phyloP scores from a whole-genome alignment of 2,888 invertebrate species.

The Cosmia trapezina region DNA sequence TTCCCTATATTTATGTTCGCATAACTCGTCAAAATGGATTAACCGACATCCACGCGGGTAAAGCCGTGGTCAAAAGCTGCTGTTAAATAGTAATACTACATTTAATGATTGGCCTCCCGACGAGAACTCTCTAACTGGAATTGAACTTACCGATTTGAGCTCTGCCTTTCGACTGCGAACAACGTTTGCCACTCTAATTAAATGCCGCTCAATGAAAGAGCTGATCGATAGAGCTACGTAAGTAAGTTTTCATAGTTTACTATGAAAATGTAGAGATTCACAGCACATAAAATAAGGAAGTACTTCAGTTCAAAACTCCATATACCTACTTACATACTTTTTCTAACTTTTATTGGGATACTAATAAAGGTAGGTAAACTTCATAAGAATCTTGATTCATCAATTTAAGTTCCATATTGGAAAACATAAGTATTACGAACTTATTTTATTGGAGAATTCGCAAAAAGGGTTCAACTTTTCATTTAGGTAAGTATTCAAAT shows the following conservation, averaged over 20 bases:
- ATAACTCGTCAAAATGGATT: too few relatives aligned
- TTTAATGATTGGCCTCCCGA: constrained; percentile 29
- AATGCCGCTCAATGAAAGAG: constrained; percentile 63
- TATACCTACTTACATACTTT: background rate
- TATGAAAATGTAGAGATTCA: background rate
- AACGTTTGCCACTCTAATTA: constrained; percentile 67
- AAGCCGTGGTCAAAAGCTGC: too few relatives aligned
- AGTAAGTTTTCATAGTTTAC: constrained; percentile 34
- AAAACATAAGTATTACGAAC: constrained; percentile 42
- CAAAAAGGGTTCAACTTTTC: constrained; percentile 35
- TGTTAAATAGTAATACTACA: background rate
- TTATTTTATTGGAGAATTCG: constrained; percentile 40
- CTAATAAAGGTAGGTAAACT: constrained; percentile 25
- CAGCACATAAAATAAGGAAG: background rate
- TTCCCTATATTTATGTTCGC: too few relatives aligned
- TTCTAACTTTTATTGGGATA: constrained; percentile 15
- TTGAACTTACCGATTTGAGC: constrained; percentile 55
- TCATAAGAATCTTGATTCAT: constrained; percentile 24
- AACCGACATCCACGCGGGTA: too few relatives aligned
- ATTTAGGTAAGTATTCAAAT: constrained; percentile 30
- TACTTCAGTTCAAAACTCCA: constrained; percentile 4
- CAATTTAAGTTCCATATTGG: constrained; percentile 36
- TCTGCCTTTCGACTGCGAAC: constrained; percentile 51
- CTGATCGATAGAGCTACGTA: constrained; percentile 53
- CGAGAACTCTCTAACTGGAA: constrained; percentile 36